These are phyloP conservation scores for Aplochiton taeniatus DNA, from an alignment of 2,797 vertebrate species.

Conservation along the genomic window DNA sequence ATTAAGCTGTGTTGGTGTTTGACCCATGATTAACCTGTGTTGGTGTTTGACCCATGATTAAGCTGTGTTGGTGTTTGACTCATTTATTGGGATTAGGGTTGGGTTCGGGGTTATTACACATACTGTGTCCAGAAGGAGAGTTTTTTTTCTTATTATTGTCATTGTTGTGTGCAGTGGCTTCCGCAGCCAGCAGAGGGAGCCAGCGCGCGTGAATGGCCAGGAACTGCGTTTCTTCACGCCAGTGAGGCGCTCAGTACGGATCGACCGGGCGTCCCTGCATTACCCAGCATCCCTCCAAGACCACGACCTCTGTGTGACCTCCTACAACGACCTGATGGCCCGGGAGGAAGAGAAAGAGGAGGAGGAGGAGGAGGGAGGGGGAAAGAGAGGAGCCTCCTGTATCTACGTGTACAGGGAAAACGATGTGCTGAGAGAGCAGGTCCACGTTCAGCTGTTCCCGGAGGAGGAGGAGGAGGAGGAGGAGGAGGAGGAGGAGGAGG, in stretches of 20 bases:
- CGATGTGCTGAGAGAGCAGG: conserved; percentile 69
- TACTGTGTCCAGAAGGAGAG: no score
- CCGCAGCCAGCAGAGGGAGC: conserved; percentile 50
- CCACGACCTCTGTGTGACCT: conserved; percentile 83
- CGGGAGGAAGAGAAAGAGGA: conserved; percentile 57
- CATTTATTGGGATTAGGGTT: no score
- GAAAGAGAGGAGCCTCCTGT: conserved; percentile 16
- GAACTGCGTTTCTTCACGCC: conserved; percentile 86
- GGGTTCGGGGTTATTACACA: no score
- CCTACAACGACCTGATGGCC: conserved; percentile 76
- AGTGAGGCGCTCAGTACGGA: conserved; percentile 83
- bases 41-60: no score
- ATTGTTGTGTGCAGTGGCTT: conserved; percentile 44
- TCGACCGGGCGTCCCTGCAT: conserved; percentile 52
- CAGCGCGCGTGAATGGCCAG: conserved; percentile 54
- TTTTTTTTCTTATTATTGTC: not conserved
- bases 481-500: no score
- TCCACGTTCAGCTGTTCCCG: conserved; percentile 58
- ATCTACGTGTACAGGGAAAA: conserved; percentile 76
- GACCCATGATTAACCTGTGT: no score
- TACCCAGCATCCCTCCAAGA: conserved; percentile 83
- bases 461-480: conserved; percentile 26
- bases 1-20: no score
- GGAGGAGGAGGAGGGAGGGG: conserved; percentile 38
- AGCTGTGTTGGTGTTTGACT: no score